phyloP scores from a whole-genome alignment of 2,888 invertebrate species.

The Gortyna flavago region DNA sequence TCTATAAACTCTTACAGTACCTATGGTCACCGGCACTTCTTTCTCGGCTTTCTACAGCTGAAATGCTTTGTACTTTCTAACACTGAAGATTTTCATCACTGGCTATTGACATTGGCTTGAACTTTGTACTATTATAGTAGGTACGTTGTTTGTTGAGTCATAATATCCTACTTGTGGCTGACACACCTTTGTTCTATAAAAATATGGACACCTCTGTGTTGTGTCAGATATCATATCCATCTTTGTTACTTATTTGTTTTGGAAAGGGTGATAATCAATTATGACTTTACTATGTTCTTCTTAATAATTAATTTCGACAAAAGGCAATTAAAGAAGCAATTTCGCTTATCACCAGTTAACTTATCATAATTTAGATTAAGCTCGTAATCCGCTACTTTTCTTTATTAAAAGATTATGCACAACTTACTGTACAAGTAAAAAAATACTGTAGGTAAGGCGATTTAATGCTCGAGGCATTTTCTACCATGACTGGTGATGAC shows the following conservation, averaged over 20 bases:
- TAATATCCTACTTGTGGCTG: constrained; percentile 7
- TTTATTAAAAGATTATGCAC: not conserved
- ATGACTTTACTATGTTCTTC: not conserved
- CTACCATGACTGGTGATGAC: not conserved
- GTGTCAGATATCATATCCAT: not conserved
- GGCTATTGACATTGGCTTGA: constrained; percentile 6
- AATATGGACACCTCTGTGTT: constrained; percentile 32
- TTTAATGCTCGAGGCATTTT: not conserved
- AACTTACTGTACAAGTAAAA: not conserved
- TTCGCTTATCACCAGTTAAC: not conserved
- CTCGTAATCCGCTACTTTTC: not conserved
- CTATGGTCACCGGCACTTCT: not conserved
- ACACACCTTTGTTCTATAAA: constrained; percentile 49
- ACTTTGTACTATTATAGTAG: constrained; percentile 17
- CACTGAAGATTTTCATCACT: not conserved
- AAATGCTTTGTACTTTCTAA: not conserved
- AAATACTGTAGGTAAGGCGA: not conserved
- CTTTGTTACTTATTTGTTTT: not conserved
- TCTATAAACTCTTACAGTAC: not conserved
- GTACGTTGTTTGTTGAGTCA: constrained; percentile 36
- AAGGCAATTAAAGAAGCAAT: not conserved
- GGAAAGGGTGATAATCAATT: constrained; percentile 8
- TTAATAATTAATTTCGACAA: constrained; percentile 14
- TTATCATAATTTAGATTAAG: not conserved
- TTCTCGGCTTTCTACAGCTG: not conserved